phyloP scores from a whole-genome alignment of 2,888 invertebrate species.

The Cistogaster globosa region DNA sequence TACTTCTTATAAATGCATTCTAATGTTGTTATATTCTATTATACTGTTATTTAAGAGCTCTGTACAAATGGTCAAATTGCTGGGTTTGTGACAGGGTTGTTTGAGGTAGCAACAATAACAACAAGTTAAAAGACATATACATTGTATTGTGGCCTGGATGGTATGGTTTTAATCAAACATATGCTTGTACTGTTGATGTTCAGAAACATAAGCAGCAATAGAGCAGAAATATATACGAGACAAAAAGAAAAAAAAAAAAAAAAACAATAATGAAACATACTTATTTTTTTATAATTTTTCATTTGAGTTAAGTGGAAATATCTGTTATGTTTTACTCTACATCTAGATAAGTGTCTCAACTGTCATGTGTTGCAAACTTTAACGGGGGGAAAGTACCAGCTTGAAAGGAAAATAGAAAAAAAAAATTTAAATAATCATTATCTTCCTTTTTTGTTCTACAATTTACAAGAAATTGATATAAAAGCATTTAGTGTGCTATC shows the following conservation, averaged over 20 bases:
- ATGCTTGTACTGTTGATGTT: constrained; percentile 40
- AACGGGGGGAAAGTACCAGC: background rate
- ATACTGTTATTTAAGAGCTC: background rate
- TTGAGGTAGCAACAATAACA: background rate
- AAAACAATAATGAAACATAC: constrained; percentile 8
- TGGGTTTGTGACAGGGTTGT: constrained; percentile 9
- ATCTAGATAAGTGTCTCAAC: constrained; percentile 59
- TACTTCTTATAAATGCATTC: background rate
- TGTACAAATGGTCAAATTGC: constrained; percentile 28
- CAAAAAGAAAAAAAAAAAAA: background rate
- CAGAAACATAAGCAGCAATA: constrained; percentile 2
- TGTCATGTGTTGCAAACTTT: constrained; percentile 51
- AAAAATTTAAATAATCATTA: background rate
- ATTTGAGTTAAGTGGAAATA: constrained; percentile 69
- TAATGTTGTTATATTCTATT: background rate
- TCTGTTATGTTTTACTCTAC: constrained; percentile 65
- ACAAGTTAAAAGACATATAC: background rate
- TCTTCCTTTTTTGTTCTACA: constrained; percentile 1
- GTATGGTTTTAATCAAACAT: constrained; percentile 53
- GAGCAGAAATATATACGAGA: background rate
- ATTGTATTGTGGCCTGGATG: constrained; percentile 6
- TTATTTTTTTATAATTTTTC: constrained; percentile 49
- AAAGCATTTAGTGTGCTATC: constrained; percentile 30
- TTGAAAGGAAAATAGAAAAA: constrained; percentile 3
- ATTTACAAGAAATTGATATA: constrained; percentile 42